phyloP scores from a whole-genome alignment of 2,113 vertebrate genomes.

The Acinonyx jubatus region DNA sequence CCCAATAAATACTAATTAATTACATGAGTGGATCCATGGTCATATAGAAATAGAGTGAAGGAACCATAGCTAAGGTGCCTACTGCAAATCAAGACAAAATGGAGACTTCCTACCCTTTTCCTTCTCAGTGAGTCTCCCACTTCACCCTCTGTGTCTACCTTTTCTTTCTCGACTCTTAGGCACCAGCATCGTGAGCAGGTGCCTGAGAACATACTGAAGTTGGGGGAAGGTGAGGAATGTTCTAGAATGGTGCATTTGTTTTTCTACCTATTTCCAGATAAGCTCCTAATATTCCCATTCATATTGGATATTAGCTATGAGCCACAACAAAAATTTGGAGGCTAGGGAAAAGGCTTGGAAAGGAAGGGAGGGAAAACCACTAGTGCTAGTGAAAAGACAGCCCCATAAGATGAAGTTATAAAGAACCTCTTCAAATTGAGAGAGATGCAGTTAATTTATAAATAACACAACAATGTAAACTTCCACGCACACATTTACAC shows the following conservation, averaged over 20 bases:
- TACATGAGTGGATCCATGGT: neutral
- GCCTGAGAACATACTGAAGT: neutral
- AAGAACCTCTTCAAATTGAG: neutral
- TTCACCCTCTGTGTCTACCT: neutral
- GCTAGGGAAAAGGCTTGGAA: neutral
- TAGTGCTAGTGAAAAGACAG: neutral
- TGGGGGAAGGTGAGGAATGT: neutral
- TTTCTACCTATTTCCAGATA: neutral
- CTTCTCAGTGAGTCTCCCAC: neutral
- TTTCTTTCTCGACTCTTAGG: neutral
- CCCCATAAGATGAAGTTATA: neutral
- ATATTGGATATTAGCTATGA: neutral
- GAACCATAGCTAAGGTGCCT: rapidly evolving
- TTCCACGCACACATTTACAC: rapidly evolving
- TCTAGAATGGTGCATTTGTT: neutral
- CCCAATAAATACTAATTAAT: neutral
- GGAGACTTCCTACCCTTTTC: neutral
- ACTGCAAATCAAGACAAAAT: too few relatives aligned
- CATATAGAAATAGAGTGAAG: neutral
- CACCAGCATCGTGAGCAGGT: neutral
- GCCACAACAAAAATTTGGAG: neutral
- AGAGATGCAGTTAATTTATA: neutral
- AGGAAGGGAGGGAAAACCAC: neutral
- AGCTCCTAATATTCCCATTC: neutral
- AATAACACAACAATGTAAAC: neutral